Evolutionary conservation across 2,113 vertebrate species (phyloP), one percentile per base, ranked within the genome.

Genomic region (Phylloscopus trochilus): DNA sequence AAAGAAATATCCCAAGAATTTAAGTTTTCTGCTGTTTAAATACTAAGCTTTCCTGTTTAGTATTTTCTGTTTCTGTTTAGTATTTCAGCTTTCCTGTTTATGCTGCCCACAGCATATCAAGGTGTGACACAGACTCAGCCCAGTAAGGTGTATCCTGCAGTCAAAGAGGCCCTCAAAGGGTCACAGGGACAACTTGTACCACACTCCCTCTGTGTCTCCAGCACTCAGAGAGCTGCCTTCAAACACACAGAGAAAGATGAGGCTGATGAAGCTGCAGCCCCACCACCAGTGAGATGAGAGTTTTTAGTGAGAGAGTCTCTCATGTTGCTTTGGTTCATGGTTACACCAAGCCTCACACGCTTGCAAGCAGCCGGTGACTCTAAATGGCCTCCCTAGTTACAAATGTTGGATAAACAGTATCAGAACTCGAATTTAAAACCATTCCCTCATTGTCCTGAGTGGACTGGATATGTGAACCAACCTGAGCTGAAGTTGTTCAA

Each of bases 101-200:
- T n/a, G n/a, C n/a, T 31, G 51, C 24, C 12, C 16, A 43, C 52
- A 24, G 1, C 7, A 9, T 0, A 4, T 10, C 7, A 35, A 33
- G 26, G 4, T 46, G 47, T 56, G 60, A 64, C 62, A 78, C 56
- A 37, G 31, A 58, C 9, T 22, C 18, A 15, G 26, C 27, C 4
- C 33, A 14, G 22, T 6, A 7, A 73, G n/a, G 59, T 15, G 4
- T 4, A 52, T 6, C 8, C 22, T 23, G 20, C 27, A 70, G 30
- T 4, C 60, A 72, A 46, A 47, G 16, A 5, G 20, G 33, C 47
- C 26, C 44, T 67, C 55, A 64, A 15, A 78, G 3, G 3, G 4
- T 56, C 13, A 31, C 26, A 74, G 44, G 30, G 44, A 64, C 27
- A 67, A 63, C 23, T 11, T 22, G 62, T 4, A 23, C 2, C 18